These are phyloP conservation scores for Sorex maritimensis DNA, from an alignment of 2,797 vertebrate genomes.

Conservation along the genomic window DNA sequence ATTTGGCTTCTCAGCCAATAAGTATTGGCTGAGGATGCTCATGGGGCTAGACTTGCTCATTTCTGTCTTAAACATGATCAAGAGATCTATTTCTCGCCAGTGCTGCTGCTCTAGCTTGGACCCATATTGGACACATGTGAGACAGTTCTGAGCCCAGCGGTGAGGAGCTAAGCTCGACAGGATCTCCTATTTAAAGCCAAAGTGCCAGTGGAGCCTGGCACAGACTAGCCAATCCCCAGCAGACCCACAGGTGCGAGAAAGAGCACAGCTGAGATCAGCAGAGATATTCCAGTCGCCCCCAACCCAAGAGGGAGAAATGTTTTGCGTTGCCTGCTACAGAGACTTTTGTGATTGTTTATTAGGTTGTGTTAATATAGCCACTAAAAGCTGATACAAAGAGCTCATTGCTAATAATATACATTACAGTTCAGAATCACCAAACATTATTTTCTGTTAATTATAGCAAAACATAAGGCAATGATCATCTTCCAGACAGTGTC, in stretches of 20 bases:
- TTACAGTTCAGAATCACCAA: constrained; percentile 11
- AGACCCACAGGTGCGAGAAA: neutral
- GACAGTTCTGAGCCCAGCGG: neutral
- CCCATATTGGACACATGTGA: neutral
- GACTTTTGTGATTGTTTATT: constrained; percentile 3
- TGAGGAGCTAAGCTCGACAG: neutral
- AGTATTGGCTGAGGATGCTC: neutral
- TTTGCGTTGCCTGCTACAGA: neutral
- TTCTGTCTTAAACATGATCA: neutral
- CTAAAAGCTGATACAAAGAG: neutral
- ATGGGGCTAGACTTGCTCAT: neutral
- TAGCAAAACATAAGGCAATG: neutral
- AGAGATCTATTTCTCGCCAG: neutral
- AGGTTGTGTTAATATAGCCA: neutral
- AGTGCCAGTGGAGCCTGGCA: neutral
- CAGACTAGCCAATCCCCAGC: neutral
- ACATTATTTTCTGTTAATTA: neutral
- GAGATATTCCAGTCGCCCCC: neutral
- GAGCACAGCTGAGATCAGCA: neutral
- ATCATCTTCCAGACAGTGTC: neutral
- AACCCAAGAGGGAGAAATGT: neutral
- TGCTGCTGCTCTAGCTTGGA: neutral
- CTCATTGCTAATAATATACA: neutral
- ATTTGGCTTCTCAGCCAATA: neutral
- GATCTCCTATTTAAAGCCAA: neutral